Conservation (phyloP, 2,797 vertebrate genomes). For the Bucorvus abyssinicus region DNA sequence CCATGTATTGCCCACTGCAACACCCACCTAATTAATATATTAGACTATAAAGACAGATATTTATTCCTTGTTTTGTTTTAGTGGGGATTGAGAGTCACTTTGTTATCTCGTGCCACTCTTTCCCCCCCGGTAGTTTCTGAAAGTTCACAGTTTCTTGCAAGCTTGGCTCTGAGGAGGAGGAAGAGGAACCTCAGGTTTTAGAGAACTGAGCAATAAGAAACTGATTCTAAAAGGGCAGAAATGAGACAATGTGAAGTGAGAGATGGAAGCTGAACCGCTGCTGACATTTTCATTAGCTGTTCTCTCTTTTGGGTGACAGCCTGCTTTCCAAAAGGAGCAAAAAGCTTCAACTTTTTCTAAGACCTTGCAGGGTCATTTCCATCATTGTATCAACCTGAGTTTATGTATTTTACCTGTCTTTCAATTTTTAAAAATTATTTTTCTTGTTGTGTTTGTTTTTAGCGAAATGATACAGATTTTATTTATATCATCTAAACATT, state of each 20-base stretch:
- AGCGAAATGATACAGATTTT: neutral
- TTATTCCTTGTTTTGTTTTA: neutral
- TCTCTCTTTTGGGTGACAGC: neutral
- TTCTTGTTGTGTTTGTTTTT: neutral
- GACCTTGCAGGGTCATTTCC: neutral
- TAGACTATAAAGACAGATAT: neutral
- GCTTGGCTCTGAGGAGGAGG: neutral
- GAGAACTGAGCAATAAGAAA: constrained; percentile 8
- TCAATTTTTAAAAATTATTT: neutral
- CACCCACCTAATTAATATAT: neutral
- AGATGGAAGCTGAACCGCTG: constrained; percentile 20
- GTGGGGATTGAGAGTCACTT: neutral
- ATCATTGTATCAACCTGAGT: neutral
- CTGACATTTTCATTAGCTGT: neutral
- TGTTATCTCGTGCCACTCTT: neutral
- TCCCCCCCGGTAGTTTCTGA: neutral
- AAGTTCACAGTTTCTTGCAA: neutral
- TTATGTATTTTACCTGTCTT: neutral
- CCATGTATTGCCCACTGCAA: neutral
- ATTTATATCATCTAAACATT: neutral
- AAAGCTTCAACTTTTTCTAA: neutral
- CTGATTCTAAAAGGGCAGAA: neutral
- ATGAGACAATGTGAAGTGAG: constrained; percentile 19
- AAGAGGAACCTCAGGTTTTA: constrained; percentile 14
- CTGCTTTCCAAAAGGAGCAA: neutral